Conservation (phyloP, 2,797 vertebrate genomes). For the Macropus fuliginosus region DNA sequence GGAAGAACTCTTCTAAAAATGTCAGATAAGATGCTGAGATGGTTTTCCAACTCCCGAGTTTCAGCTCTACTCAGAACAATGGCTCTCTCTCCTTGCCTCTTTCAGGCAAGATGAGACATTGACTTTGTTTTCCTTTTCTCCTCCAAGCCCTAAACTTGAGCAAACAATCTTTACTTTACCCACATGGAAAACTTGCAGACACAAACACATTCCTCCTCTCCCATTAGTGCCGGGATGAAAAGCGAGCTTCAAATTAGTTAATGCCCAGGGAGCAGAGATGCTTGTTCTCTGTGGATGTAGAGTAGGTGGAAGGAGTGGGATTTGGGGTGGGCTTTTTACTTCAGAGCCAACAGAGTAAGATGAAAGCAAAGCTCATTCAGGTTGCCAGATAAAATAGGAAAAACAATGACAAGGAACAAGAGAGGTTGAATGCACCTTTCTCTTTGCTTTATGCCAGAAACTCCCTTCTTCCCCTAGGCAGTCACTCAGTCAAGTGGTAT, state of each 20-base stretch:
- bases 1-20: slow-evolving; percentile 63
- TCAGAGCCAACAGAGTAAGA: slow-evolving; percentile 20
- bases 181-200: slow-evolving; percentile 80
- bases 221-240: slow-evolving; percentile 76
- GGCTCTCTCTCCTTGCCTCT: slow-evolving; percentile 59
- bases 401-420: not conserved
- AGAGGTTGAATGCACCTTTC: not conserved
- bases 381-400: slow-evolving; percentile 17
- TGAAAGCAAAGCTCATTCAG: slow-evolving; percentile 41
- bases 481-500: not conserved
- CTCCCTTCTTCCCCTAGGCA: not conserved
- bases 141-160: slow-evolving; percentile 75
- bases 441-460: not conserved
- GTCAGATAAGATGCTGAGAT: slow-evolving; percentile 57
- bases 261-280: slow-evolving; percentile 59
- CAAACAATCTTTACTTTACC: slow-evolving; percentile 77
- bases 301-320: not conserved
- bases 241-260: slow-evolving; percentile 78
- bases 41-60: slow-evolving; percentile 62
- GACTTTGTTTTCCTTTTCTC: slow-evolving; percentile 66
- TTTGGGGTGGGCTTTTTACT: slow-evolving; percentile 53
- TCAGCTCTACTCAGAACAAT: slow-evolving; percentile 67
- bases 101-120: slow-evolving; percentile 74
- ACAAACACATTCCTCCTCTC: slow-evolving; percentile 79
- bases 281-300: slow-evolving; percentile 65